Conservation (phyloP, 2,888 invertebrate genomes). For the Drosophila longiperda region DNA sequence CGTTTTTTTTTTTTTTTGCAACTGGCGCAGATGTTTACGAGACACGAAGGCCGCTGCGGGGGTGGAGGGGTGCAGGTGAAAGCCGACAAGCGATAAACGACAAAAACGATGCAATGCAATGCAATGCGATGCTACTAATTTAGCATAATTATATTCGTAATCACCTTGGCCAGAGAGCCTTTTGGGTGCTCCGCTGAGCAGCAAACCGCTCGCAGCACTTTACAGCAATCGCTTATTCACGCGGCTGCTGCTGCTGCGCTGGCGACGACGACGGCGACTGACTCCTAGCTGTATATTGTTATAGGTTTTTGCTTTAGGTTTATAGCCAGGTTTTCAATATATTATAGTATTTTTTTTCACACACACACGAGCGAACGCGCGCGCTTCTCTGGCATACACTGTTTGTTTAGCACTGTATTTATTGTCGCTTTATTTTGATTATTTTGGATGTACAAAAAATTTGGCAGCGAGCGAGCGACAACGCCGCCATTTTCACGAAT, state of each 20-base stretch:
- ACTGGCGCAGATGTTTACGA: constrained; percentile 49
- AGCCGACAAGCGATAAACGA: constrained; percentile 36
- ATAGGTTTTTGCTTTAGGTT: constrained; percentile 53
- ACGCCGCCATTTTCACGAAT: constrained; percentile 85
- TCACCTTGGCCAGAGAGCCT: constrained; percentile 58
- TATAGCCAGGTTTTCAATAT: constrained; percentile 20
- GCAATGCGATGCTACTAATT: constrained; percentile 47
- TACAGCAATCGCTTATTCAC: constrained; percentile 59
- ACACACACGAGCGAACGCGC: constrained; percentile 59
- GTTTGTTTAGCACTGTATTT: constrained; percentile 79
- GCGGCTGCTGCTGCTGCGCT: constrained; percentile 67
- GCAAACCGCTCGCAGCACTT: constrained; percentile 29
- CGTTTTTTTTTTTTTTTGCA: constrained; percentile 20
- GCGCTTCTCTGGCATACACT: constrained; percentile 41
- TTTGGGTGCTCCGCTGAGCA: constrained; percentile 69
- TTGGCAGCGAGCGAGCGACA: constrained; percentile 82
- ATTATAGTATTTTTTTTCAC: constrained; percentile 33
- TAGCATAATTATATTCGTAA: constrained; percentile 55
- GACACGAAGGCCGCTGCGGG: constrained; percentile 10
- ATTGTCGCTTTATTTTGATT: constrained; percentile 85
- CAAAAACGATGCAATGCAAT: constrained; percentile 1
- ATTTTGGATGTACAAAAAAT: constrained; percentile 84
- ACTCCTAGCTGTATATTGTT: constrained; percentile 56
- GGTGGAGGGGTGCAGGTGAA: constrained; percentile 36
- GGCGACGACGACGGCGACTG: constrained; percentile 56